A percentile compares a stretch with the other conserved stretches of the same genome.
These are phyloP conservation scores for Aegypius monachus DNA, from an alignment of 2,113 vertebrate species.

Conservation along the genomic window DNA sequence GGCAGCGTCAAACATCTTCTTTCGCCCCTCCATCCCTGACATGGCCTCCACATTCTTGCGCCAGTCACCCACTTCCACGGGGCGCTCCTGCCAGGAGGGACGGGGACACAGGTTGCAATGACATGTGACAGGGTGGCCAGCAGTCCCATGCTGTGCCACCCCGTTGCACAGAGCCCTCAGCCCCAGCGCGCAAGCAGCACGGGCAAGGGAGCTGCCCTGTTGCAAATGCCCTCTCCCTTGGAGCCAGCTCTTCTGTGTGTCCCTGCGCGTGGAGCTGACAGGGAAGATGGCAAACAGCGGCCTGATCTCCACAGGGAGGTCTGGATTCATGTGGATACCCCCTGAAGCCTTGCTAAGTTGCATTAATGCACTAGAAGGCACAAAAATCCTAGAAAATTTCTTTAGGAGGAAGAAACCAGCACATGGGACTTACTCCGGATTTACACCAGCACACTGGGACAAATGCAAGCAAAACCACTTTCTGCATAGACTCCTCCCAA, in stretches of 20 bases:
- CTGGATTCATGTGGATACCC: too few relatives aligned
- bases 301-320: not conserved
- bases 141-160: not conserved
- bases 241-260: not conserved
- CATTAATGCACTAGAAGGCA: not conserved
- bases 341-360: not conserved
- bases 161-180: not conserved
- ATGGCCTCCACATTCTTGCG: conserved; percentile 96
- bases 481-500: not conserved
- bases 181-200: rapidly evolving
- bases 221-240: too few relatives aligned
- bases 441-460: not conserved
- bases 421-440: not conserved
- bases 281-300: rapidly evolving
- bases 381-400: not conserved
- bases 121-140: rapidly evolving
- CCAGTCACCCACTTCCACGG: conserved; percentile 92
- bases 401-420: not conserved
- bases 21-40: conserved; percentile 95
- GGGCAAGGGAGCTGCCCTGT: not conserved
- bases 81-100: conserved; percentile 79
- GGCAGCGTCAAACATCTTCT: conserved; percentile 97
- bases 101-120: not conserved
- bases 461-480: not conserved
- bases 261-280: rapidly evolving